phyloP scores from a whole-genome alignment of 2,888 invertebrate species.

The Stratiomys singularior region DNA sequence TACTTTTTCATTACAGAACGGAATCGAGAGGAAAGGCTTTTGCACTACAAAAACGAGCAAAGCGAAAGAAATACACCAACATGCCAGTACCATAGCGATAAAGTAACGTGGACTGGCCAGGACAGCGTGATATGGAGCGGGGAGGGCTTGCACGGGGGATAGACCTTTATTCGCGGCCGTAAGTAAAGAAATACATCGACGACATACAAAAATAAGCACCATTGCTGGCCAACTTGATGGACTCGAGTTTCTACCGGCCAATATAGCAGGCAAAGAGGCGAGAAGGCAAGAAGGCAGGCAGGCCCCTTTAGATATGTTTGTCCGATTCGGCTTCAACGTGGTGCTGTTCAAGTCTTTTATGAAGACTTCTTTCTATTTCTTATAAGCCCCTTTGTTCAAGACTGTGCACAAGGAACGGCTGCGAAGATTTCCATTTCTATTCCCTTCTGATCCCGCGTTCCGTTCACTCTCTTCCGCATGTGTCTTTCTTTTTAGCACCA shows the following conservation, averaged over 20 bases:
- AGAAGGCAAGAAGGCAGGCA: background rate
- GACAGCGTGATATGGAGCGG: background rate
- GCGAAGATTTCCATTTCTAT: background rate
- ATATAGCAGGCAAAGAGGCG: background rate
- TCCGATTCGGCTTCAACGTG: background rate
- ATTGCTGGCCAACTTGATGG: constrained; percentile 10
- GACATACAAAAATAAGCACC: background rate
- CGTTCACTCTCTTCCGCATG: no score
- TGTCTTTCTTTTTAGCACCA: background rate
- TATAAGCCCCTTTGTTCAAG: constrained; percentile 7
- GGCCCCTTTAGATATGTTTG: constrained; percentile 11
- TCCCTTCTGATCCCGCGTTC: constrained; percentile 1
- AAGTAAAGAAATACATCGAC: constrained; percentile 9
- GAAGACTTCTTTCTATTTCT: constrained; percentile 29
- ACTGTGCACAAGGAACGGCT: background rate
- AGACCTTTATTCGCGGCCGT: background rate
- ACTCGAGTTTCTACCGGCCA: background rate
- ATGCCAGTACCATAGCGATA: background rate
- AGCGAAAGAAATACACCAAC: background rate
- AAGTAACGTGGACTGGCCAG: background rate
- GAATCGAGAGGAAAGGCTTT: constrained; percentile 39
- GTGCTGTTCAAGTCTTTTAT: background rate
- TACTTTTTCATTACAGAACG: constrained; percentile 41
- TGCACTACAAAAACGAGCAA: constrained; percentile 24
- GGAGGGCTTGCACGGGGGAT: background rate